Percentiles rank a stretch among this genome's conserved stretches.
phyloP scores from a whole-genome alignment of 2,113 vertebrate genomes.

The Glaucidium brasilianum region DNA sequence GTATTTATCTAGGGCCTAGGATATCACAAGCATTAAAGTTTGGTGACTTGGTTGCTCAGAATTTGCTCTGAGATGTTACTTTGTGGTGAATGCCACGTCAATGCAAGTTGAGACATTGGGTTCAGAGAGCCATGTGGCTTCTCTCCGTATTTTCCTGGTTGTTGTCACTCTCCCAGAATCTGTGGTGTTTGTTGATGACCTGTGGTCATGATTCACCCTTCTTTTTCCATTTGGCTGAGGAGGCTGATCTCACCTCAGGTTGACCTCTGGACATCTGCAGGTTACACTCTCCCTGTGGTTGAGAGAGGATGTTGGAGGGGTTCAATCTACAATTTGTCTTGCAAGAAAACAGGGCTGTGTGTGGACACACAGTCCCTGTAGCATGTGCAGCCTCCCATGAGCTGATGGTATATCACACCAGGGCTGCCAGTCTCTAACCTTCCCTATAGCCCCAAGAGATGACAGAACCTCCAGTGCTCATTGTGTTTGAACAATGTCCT shows the following conservation, averaged over 20 bases:
- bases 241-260: not conserved
- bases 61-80: not conserved
- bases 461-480: not conserved
- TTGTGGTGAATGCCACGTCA: accelerated
- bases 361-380: not conserved
- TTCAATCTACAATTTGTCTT: not conserved
- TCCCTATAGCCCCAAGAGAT: not conserved
- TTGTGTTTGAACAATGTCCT: accelerated
- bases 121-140: not conserved
- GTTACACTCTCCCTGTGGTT: not conserved
- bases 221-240: not conserved
- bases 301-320: not conserved
- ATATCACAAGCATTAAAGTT: not conserved
- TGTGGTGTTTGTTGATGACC: not conserved
- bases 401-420: not conserved
- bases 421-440: not conserved
- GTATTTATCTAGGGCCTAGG: not conserved
- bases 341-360: not conserved
- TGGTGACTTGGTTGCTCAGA: not conserved
- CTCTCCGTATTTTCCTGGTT: not conserved
- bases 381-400: not conserved
- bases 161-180: accelerated
- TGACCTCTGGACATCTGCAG: not conserved
- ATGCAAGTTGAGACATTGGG: not conserved
- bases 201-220: not conserved